These are phyloP conservation scores for Ondatra zibethicus DNA, from an alignment of 2,113 vertebrate genomes.

Conservation along the genomic window DNA sequence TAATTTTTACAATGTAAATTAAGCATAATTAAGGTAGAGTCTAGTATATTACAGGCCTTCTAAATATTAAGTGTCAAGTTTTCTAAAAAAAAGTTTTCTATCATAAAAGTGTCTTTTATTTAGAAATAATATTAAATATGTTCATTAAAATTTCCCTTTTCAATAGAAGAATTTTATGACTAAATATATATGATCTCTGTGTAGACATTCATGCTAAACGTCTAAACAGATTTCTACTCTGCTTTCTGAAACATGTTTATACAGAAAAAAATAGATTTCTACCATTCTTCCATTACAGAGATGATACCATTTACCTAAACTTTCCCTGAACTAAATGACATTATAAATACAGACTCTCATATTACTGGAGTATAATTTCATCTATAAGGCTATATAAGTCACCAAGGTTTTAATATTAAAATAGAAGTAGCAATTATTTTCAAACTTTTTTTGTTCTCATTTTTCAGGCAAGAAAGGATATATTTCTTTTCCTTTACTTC, in stretches of 20 bases:
- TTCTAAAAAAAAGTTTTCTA: not conserved
- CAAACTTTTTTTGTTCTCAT: not conserved
- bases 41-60: not conserved
- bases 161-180: not conserved
- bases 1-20: not conserved
- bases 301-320: not conserved
- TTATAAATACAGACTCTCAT: not conserved
- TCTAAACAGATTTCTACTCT: slow-evolving; percentile 2
- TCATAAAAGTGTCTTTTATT: not conserved
- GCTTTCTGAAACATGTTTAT: not conserved
- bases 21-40: not conserved
- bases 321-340: slow-evolving; percentile 25
- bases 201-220: not conserved
- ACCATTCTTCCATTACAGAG: not conserved
- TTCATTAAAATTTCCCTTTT: not conserved
- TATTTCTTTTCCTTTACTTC: not conserved
- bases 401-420: slow-evolving; percentile 25
- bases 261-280: not conserved
- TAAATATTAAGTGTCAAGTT: not conserved
- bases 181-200: not conserved
- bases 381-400: not conserved
- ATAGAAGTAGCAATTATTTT: slow-evolving; percentile 28
- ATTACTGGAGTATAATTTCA: not conserved
- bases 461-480: not conserved
- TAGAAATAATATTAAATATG: not conserved